Conservation (phyloP, 2,113 vertebrate species). For the Aegotheles bennettii region DNA sequence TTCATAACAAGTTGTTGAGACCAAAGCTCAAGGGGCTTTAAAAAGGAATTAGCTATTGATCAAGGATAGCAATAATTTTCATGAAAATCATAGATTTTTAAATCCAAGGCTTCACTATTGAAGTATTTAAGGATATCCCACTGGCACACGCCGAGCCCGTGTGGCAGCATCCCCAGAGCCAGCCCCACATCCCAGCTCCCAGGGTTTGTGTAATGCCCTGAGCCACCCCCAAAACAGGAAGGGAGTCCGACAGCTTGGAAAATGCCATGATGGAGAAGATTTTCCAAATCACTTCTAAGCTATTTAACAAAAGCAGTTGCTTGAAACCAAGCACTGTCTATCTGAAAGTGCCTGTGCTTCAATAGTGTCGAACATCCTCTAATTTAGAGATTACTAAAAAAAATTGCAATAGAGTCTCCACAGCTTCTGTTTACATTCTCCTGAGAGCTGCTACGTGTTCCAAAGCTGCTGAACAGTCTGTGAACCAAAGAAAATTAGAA, state of each 20-base stretch:
- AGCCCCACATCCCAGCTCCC: too few species aligned
- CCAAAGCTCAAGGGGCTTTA: not conserved
- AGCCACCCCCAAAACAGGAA: too few species aligned
- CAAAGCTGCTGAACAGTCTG: not conserved
- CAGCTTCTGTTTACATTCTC: not conserved
- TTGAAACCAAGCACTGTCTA: not conserved
- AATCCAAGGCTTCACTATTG: not conserved
- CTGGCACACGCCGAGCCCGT: too few species aligned
- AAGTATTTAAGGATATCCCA: not conserved
- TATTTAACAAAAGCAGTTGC: not conserved
- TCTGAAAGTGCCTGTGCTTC: not conserved
- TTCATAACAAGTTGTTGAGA: not conserved
- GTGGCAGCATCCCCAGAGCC: too few species aligned
- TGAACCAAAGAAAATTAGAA: not conserved
- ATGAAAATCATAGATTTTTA: not conserved
- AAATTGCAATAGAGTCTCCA: not conserved
- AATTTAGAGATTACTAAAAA: not conserved
- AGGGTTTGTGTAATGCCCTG: too few species aligned
- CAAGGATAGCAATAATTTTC: not conserved
- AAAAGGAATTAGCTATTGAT: not conserved
- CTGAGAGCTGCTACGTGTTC: rapidly evolving
- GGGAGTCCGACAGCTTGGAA: not conserved
- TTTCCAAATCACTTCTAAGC: not conserved
- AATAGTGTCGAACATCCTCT: rapidly evolving
- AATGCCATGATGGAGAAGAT: not conserved